Evolutionary conservation across 2,797 vertebrate genomes (phyloP), one percentile per base, ranked within the genome.

Genomic region (Takifugu rubripes): DNA sequence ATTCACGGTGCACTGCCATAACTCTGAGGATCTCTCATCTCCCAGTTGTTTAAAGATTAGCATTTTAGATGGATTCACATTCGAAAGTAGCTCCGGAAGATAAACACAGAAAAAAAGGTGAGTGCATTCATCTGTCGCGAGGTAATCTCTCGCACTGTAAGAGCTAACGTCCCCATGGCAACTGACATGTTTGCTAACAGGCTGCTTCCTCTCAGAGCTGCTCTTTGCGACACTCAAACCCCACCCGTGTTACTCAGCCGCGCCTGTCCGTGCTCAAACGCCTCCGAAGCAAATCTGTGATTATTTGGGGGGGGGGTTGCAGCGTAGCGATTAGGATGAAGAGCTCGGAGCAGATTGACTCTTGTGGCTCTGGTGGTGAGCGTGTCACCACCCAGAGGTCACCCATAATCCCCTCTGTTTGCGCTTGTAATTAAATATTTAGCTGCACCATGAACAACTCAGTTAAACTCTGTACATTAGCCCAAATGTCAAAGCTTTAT

Each of bases 401-500:
- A 66, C 74, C 68, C 65, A 66, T 84, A 84, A 86, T 84, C 84
- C 78, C 67, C 59, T 77, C 59, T 52, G 64, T 68, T 60, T 68
- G 59, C 54, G 59, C 54, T 64, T 44, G n/a, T 72, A 68, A 84
- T 82, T 77, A 78, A 77, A 79, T 63, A 79, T 75, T 70, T 64
- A 46, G 56, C 49, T 16, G 45, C 26, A 46, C 55, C 29, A n/a
- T 16, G 46, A 56, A 65, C 40, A 56, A 24, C 21, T 42, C 47
- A 17, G 6, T 26, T 36, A 59, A 2, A 53, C 50, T 66, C 2
- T 1, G n/a, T 29, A 49, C 46, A 17, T 58, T 45, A n/a, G 46
- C 25, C 36, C 36, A 14, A 40, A 40, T 11, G 12, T 40, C 2
- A 36, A 36, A 40, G 36, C 36, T 40, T 14, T 14, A 1, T 14